Evolutionary conservation across 2,888 invertebrate genomes (phyloP), one percentile per base, ranked within the genome.

Genomic region (Thereva unica): DNA sequence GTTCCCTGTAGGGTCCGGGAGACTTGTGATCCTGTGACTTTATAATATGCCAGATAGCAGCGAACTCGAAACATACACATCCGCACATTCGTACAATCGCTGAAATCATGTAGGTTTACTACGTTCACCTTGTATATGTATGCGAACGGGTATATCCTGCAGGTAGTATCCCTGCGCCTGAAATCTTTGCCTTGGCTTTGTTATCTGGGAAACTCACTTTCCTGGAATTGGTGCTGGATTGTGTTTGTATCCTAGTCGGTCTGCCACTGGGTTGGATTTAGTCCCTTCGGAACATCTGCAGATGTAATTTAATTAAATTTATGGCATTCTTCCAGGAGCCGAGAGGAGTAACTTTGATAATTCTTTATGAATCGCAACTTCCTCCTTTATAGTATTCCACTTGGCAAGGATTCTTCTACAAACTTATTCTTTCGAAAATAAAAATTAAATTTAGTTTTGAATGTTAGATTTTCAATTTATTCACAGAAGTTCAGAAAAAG

Each of bases 261-360:
- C 38, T 23, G 38, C 12, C 23, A 10, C 37, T 38, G 40, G 40
- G 45, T 37, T 59, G 38, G 37, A 49, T 59, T 59, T 59, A 70
- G 23, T 23, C 23, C 23, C 23, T 23, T 23, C 23, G 23, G 68
- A 70, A 71, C 69, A 72, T 73, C 72, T 73, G 74, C 73, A 73
- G 74, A 71, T 73, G 73, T 73, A 74, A 74, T 74, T 73, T 73
- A 72, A 74, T 73, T 72, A 74, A 73, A 74, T 74, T 74, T 74
- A 73, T 73, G 69, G 72, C 70, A 69, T 71, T 70, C 69, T 68
- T 68, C 69, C 68, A 69, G 69, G 44, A 64, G 40, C 55, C 34
- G 42, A 50, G 38, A 69, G 68, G 71, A 71, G 67, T 71, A 71
- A 71, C 71, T 71, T 71, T 71, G 70, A 70, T 65, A 71, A 71